Percentiles rank a stretch among this genome's conserved stretches.
Evolutionary conservation across 2,797 vertebrate species (phyloP).

Genomic region (Scolopax bukidnonensis): DNA sequence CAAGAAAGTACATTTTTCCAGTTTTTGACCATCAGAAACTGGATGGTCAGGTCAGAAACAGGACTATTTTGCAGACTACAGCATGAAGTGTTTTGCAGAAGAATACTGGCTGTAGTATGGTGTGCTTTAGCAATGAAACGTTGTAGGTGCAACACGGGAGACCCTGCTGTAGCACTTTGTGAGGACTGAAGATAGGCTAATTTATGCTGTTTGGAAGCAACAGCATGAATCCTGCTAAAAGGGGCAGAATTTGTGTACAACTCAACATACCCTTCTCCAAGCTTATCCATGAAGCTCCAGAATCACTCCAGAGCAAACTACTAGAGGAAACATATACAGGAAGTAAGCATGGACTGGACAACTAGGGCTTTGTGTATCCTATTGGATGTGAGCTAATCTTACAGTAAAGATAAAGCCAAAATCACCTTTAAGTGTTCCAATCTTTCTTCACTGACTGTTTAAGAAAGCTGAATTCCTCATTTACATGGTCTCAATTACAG

Average conservation of each 20-base stretch:
- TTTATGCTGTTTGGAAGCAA: background rate
- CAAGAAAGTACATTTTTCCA: background rate
- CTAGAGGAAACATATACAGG: background rate
- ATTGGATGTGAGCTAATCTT: background rate
- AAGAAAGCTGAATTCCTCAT: background rate
- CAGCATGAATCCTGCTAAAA: constrained; percentile 10
- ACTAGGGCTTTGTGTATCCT: background rate
- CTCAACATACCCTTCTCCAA: constrained; percentile 31
- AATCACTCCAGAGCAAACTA: constrained; percentile 57
- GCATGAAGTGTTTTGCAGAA: background rate
- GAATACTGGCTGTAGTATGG: background rate
- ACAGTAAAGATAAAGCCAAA: background rate
- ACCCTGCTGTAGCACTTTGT: background rate
- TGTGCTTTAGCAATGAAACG: background rate
- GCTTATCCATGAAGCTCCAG: constrained; percentile 53
- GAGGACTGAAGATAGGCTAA: background rate
- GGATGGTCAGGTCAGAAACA: background rate
- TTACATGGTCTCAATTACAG: background rate
- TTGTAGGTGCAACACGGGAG: background rate
- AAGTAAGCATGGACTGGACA: background rate
- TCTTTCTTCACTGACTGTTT: background rate
- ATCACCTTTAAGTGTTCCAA: background rate
- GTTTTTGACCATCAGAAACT: background rate
- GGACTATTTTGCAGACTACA: background rate
- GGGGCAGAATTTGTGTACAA: background rate